These are phyloP conservation scores for Acinonyx jubatus DNA, from an alignment of 2,113 vertebrate genomes.

Conservation along the genomic window DNA sequence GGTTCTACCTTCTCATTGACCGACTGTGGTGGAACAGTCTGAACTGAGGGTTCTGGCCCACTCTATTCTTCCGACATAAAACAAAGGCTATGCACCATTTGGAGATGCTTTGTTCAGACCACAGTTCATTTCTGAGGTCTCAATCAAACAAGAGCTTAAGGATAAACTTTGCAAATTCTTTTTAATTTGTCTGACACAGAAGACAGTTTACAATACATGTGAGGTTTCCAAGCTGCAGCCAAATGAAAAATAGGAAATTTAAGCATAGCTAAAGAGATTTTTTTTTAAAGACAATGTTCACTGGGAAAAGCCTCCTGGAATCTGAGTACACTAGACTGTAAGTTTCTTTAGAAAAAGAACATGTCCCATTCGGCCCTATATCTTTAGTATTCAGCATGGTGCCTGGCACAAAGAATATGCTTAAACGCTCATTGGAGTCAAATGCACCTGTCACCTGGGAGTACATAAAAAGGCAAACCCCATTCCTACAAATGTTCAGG, in stretches of 20 bases:
- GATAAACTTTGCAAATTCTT: slow-evolving; percentile 60
- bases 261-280: slow-evolving; percentile 16
- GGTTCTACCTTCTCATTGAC: slow-evolving; percentile 57
- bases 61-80: slow-evolving; percentile 26
- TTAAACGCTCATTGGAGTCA: neutral
- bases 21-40: slow-evolving; percentile 7
- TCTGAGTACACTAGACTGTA: neutral
- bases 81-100: slow-evolving; percentile 45
- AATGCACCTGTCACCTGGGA: neutral
- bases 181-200: slow-evolving; percentile 62
- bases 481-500: neutral
- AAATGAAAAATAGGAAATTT: slow-evolving; percentile 55
- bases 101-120: slow-evolving; percentile 53
- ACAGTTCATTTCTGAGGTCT: slow-evolving; percentile 59
- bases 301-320: slow-evolving; percentile 22
- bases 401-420: neutral
- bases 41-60: neutral
- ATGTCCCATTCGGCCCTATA: neutral
- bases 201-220: slow-evolving; percentile 65
- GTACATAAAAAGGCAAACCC: neutral
- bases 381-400: neutral
- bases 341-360: slow-evolving; percentile 38
- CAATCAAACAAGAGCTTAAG: slow-evolving; percentile 38
- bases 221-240: slow-evolving; percentile 58
- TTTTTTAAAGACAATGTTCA: neutral